Evolutionary conservation across 2,797 vertebrate genomes (phyloP).

Genomic region (Poeciliopsis gracilis): DNA sequence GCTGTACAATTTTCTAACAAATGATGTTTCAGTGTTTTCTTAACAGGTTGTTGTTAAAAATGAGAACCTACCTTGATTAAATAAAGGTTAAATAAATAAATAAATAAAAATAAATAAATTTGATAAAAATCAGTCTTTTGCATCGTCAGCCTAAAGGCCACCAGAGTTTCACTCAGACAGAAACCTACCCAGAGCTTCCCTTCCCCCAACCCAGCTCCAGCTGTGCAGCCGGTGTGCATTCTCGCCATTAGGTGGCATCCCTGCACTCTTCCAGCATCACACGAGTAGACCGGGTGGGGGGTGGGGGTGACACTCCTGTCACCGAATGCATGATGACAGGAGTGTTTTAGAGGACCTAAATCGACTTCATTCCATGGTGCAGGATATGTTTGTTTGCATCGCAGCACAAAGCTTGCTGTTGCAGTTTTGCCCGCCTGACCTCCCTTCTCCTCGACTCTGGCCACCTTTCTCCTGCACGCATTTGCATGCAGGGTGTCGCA

Average conservation of each 20-base stretch:
- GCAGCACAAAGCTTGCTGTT: constrained; percentile 38
- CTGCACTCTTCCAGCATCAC: constrained; percentile 50
- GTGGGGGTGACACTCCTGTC: no score
- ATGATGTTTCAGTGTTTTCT: no score
- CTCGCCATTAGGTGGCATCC: constrained; percentile 78
- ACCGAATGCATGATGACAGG: constrained; percentile 78
- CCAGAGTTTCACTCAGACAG: constrained; percentile 19
- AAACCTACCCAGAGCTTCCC: constrained; percentile 29
- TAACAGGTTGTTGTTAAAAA: no score
- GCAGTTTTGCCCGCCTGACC: constrained; percentile 50
- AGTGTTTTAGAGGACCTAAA: constrained; percentile 70
- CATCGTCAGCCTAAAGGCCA: constrained; percentile 15
- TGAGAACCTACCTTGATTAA: no score
- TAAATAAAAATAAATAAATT: no score
- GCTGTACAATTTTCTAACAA: no score
- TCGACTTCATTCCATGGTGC: constrained; percentile 58
- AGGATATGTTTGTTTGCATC: constrained; percentile 59
- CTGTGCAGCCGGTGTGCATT: constrained; percentile 62
- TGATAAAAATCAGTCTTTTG: constrained; percentile 1
- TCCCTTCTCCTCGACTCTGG: constrained; percentile 66
- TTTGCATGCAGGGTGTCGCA: constrained; percentile 75
- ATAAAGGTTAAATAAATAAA: no score
- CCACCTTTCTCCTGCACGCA: constrained; percentile 55
- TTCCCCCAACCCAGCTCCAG: constrained; percentile 60
- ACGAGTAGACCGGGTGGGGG: background rate